These are phyloP conservation scores for Araneus ventricosus DNA, from an alignment of 1,140 invertebrate genomes.

Conservation along the genomic window DNA sequence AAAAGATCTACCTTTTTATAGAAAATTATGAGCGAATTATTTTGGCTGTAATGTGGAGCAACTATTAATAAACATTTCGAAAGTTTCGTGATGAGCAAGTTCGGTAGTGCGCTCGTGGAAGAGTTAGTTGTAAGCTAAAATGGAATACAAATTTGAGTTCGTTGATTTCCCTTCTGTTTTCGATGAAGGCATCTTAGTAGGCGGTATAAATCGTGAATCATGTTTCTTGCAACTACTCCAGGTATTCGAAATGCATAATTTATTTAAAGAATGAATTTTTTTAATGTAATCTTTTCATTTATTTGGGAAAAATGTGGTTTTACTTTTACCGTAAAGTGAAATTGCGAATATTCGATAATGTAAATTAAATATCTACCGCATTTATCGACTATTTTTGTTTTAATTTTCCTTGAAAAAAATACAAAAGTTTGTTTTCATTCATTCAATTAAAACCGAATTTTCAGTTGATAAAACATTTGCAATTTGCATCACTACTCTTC, in stretches of 20 bases:
- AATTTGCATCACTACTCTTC: too few relatives aligned
- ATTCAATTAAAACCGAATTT: too few relatives aligned
- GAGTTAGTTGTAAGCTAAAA: not conserved
- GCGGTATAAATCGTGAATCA: not conserved
- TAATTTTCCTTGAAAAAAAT: too few relatives aligned
- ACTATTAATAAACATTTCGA: constrained; percentile 10
- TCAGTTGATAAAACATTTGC: too few relatives aligned
- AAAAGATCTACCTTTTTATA: constrained; percentile 17
- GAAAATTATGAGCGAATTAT: not conserved
- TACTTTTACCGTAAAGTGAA: too few relatives aligned
- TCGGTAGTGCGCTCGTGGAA: not conserved
- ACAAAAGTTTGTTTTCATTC: too few relatives aligned
- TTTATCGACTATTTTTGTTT: too few relatives aligned
- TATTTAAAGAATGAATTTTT: too few relatives aligned
- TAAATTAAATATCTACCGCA: too few relatives aligned
- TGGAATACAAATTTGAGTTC: not conserved
- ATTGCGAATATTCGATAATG: too few relatives aligned
- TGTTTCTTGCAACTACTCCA: not conserved
- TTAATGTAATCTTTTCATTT: too few relatives aligned
- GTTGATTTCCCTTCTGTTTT: not conserved
- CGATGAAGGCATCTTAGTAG: not conserved
- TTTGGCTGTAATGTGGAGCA: not conserved
- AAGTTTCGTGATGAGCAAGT: not conserved
- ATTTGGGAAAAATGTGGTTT: not conserved
- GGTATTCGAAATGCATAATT: too few relatives aligned